phyloP scores from a whole-genome alignment of 2,888 invertebrate species.

The Polydrusus cervinus region DNA sequence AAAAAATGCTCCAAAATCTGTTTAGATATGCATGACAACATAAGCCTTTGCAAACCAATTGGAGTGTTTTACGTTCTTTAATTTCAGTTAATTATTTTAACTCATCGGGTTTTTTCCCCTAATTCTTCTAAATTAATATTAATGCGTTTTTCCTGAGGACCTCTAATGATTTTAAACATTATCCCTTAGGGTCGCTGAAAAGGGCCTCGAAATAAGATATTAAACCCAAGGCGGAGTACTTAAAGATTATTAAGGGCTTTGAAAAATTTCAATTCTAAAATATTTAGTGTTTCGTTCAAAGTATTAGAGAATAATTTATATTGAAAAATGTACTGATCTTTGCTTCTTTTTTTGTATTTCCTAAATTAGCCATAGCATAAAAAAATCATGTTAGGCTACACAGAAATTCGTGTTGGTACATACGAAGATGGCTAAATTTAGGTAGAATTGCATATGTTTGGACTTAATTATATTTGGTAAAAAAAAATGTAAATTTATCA shows the following conservation, averaged over 20 bases:
- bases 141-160: conserved; percentile 24
- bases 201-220: conserved; percentile 21
- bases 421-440: too few relatives aligned
- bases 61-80: conserved; percentile 11
- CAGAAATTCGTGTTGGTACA: neutral
- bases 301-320: neutral
- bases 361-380: neutral
- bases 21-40: conserved; percentile 19
- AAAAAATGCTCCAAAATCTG: neutral
- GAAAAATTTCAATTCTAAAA: conserved; percentile 8
- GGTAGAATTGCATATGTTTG: too few relatives aligned
- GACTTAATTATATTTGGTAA: too few relatives aligned
- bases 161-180: conserved; percentile 23
- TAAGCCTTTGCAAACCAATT: conserved; percentile 15
- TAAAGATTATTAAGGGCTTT: conserved; percentile 14
- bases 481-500: too few relatives aligned
- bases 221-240: conserved; percentile 17
- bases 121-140: conserved; percentile 23
- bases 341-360: too few relatives aligned
- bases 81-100: conserved; percentile 26
- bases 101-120: conserved; percentile 13
- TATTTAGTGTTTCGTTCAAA: conserved; percentile 1
- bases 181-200: conserved; percentile 4
- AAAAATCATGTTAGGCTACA: neutral
- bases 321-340: neutral